Evolutionary conservation across 2,797 vertebrate species (phyloP).

Genomic region (Enteromius paludinosus): DNA sequence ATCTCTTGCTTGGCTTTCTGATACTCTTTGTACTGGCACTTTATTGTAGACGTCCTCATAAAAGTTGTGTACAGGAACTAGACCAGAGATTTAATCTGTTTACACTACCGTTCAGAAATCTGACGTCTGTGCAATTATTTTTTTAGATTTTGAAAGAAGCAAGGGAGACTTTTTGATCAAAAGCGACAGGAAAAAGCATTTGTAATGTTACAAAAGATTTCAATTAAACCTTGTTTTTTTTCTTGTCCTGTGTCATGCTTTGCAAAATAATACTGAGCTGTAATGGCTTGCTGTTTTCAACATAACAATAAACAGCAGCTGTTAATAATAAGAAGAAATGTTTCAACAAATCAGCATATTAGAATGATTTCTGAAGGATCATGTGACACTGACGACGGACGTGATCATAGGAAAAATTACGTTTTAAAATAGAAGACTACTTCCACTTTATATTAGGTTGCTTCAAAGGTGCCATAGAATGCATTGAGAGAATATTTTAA

Average conservation of each 20-base stretch:
- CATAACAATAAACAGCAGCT: neutral
- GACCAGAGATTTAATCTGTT: constrained; percentile 3
- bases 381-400: neutral
- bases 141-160: neutral
- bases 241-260: neutral
- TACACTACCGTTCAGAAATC: neutral
- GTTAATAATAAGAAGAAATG: neutral
- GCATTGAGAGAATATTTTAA: too few relatives aligned
- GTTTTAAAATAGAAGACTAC: neutral
- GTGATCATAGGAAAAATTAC: neutral
- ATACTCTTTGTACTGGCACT: constrained; percentile 17
- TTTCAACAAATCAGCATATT: constrained; percentile 1
- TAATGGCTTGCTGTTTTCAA: neutral
- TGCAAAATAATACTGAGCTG: neutral
- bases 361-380: neutral
- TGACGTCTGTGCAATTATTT: neutral
- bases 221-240: neutral
- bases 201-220: neutral
- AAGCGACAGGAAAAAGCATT: neutral
- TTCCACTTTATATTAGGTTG: too few relatives aligned
- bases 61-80: constrained; percentile 1
- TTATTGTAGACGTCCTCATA: constrained; percentile 13
- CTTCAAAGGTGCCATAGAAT: too few relatives aligned
- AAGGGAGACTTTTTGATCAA: neutral
- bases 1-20: constrained; percentile 19